phyloP scores from a whole-genome alignment of 1,140 invertebrate species.

The Neodiprion virginianus region DNA sequence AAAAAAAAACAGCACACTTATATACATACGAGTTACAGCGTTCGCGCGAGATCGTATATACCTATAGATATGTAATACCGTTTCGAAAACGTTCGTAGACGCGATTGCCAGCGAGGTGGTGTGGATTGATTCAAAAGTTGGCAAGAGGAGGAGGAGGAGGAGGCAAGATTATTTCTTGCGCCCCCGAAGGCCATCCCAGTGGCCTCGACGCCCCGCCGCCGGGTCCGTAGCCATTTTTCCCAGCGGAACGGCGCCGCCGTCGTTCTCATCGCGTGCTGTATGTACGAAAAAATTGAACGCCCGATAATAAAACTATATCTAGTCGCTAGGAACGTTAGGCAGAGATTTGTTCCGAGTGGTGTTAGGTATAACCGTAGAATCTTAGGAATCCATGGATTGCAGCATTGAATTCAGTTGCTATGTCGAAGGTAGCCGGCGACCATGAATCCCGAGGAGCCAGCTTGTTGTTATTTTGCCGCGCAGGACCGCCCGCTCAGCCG shows the following conservation, averaged over 20 bases:
- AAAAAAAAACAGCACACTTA: too few species aligned
- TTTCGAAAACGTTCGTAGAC: neutral
- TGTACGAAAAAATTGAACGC: too few species aligned
- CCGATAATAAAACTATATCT: neutral
- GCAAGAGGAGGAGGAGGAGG: constrained; percentile 16
- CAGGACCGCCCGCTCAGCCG: constrained; percentile 52
- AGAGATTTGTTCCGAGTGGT: constrained; percentile 13
- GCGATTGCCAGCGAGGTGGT: neutral
- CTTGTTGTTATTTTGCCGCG: constrained; percentile 45
- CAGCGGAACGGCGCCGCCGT: too few species aligned
- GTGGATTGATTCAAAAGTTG: neutral
- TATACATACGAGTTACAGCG: too few species aligned
- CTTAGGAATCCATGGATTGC: constrained; percentile 53
- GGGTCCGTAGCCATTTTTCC: neutral
- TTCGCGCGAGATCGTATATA: too few species aligned
- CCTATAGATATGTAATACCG: too few species aligned
- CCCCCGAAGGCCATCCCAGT: constrained; percentile 31
- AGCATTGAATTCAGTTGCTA: constrained; percentile 58
- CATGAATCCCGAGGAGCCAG: constrained; percentile 29
- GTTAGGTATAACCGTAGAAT: constrained; percentile 46
- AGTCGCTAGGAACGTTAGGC: constrained; percentile 30
- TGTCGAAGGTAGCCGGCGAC: constrained; percentile 42
- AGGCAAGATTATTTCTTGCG: constrained; percentile 14
- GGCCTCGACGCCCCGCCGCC: constrained; percentile 28
- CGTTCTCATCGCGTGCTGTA: too few species aligned